phyloP scores from a whole-genome alignment of 2,797 vertebrate genomes.

The Pogoniulus pusillus region DNA sequence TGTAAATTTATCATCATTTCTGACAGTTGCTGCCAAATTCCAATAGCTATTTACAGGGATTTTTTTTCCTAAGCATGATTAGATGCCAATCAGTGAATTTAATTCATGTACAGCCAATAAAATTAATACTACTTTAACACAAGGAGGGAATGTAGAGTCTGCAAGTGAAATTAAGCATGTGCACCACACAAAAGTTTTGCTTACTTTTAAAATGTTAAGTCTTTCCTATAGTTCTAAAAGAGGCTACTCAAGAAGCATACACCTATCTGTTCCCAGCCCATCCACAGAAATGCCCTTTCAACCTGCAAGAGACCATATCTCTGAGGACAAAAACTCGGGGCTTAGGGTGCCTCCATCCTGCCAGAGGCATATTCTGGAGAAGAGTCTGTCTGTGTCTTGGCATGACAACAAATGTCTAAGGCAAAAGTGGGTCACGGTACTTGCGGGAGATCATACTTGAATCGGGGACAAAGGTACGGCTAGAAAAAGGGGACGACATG shows the following conservation, averaged over 20 bases:
- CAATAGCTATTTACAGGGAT: constrained; percentile 51
- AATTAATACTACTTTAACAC: constrained; percentile 42
- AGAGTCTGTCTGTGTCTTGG: not conserved
- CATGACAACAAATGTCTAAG: not conserved
- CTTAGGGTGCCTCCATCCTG: not conserved
- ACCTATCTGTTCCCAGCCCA: not conserved
- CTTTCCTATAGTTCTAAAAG: not conserved
- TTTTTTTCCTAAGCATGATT: constrained; percentile 15
- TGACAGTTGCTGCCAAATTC: constrained; percentile 40
- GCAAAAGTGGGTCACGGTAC: constrained; percentile 30
- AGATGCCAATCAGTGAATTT: constrained; percentile 39
- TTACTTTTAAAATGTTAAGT: constrained; percentile 25
- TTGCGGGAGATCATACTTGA: not conserved
- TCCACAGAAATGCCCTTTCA: not conserved
- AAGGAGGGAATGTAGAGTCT: not conserved
- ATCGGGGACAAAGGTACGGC: not conserved
- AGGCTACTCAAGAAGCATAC: not conserved
- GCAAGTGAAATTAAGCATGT: constrained; percentile 38
- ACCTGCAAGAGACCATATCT: not conserved
- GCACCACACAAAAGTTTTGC: constrained; percentile 22
- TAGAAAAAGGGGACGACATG: not conserved
- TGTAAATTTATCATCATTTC: constrained; percentile 25
- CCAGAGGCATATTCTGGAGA: not conserved
- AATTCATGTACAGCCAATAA: constrained; percentile 42
- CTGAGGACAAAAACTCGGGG: not conserved